Evolutionary conservation across 2,113 vertebrate species (phyloP).

Genomic region (Sturnus vulgaris): DNA sequence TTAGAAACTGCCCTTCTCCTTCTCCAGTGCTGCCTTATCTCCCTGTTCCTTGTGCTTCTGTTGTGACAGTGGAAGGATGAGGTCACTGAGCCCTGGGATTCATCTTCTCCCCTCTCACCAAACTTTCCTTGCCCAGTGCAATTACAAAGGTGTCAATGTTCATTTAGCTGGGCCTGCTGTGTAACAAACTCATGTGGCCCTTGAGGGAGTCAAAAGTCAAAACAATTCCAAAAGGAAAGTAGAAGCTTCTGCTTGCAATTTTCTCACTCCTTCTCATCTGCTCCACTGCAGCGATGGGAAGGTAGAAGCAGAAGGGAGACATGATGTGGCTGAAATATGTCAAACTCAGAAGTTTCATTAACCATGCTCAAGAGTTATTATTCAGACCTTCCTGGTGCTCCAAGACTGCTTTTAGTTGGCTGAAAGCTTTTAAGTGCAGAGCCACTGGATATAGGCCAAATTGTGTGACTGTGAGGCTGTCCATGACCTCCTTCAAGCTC

Average conservation of each 20-base stretch:
- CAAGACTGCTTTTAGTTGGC: slow-evolving; percentile 29
- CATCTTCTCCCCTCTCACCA: accelerated
- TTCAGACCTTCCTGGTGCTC: slow-evolving; percentile 23
- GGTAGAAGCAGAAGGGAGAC: not conserved
- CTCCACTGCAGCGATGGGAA: accelerated
- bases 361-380: slow-evolving; percentile 24
- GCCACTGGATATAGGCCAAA: slow-evolving; percentile 47
- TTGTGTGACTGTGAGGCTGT: slow-evolving; percentile 2
- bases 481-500: slow-evolving; percentile 12
- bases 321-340: not conserved
- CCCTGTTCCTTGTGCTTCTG: not conserved
- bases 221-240: not conserved
- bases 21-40: not conserved
- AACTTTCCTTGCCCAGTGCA: not conserved
- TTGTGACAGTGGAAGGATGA: not conserved
- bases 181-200: accelerated
- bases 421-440: slow-evolving; percentile 34
- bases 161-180: not conserved
- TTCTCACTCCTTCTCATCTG: not conserved
- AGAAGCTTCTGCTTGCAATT: not conserved
- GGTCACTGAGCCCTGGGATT: not conserved
- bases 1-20: not conserved
- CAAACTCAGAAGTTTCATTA: slow-evolving; percentile 26
- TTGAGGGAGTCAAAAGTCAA: not conserved
- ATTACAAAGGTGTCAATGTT: not conserved